Evolutionary conservation across 2,113 vertebrate genomes (phyloP).

Genomic region (Eulacestoma nigropectus): DNA sequence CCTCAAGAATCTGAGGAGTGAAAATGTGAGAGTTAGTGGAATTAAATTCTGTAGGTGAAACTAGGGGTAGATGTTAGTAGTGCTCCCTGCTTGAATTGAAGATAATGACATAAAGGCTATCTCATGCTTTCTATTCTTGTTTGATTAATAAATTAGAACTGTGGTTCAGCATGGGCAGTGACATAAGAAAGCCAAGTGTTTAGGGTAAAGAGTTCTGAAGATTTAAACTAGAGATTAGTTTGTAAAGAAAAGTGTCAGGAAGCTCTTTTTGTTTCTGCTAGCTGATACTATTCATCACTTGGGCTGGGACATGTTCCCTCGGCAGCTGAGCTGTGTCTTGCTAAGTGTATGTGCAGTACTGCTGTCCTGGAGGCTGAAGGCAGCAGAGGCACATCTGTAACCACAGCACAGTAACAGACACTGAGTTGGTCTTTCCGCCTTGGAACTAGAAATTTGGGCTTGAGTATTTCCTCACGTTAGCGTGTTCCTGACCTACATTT

Average conservation of each 20-base stretch:
- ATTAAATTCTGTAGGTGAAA: not conserved
- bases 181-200: not conserved
- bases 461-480: fast-evolving
- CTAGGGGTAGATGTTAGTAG: not conserved
- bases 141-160: not conserved
- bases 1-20: not conserved
- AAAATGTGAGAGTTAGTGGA: not conserved
- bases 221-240: not conserved
- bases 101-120: not conserved
- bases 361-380: not conserved
- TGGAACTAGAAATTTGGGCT: not conserved
- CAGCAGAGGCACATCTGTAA: not conserved
- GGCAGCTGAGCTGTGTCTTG: not conserved
- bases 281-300: not conserved
- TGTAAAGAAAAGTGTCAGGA: not conserved
- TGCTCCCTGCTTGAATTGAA: not conserved
- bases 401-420: not conserved
- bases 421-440: fast-evolving
- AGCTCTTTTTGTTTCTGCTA: not conserved
- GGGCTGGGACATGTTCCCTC: fast-evolving
- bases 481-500: not conserved
- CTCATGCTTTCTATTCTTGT: not conserved
- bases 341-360: not conserved
- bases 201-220: not conserved
- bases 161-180: not conserved